Evolutionary conservation across 2,888 invertebrate genomes (phyloP), one percentile per base, ranked within the genome.

Genomic region (Incurvaria masculella): DNA sequence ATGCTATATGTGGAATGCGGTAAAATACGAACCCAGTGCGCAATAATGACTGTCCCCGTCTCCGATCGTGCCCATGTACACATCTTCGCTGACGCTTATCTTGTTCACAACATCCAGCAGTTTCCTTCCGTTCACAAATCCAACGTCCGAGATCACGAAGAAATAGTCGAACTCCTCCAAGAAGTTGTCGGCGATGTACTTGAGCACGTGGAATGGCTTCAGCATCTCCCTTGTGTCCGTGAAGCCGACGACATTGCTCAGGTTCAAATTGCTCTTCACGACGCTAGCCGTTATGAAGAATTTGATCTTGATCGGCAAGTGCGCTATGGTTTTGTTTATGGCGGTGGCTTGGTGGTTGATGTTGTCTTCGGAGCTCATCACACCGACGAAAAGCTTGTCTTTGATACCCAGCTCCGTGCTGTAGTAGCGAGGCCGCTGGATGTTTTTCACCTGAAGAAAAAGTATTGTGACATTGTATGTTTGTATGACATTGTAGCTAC

Each of bases 371-470:
- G 86, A 86, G 17, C 90, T 91, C 60, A 97, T 79, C 33, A 96
- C 88, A 17, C 90, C 94, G 26, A 94, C 86, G 61, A 97, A 90
- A 14, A 97, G 66, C 61, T 93, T 92, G 55, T 93, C 92, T 52
- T 90, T 82, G 57, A 97, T 96, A 17, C 95, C 97, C 48, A 98
- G 82, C 68, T 98, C 98, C 0, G 97, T 94, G 44, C 93, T 94
- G 64, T 94, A 96, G 75, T 95, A 98, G 19, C 97, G 81, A 1
- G 97, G 95, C 2, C 97, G 83, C 47, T 89, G 81, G 54, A 92
- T 80, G 56, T 84, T 82, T 72, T 78, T 52, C 71, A 67, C 2
- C 74, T 71, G 44, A 64, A 43, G 21, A n/a, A 16, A n/a, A 43
- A 11, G 21, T 11, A 21, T 20, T 21, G 5, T 21, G 17, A 16